Evolutionary conservation across 92 coral and sea anemone genomes (phyloP).

Genomic region (Zoanthus solanderi): DNA sequence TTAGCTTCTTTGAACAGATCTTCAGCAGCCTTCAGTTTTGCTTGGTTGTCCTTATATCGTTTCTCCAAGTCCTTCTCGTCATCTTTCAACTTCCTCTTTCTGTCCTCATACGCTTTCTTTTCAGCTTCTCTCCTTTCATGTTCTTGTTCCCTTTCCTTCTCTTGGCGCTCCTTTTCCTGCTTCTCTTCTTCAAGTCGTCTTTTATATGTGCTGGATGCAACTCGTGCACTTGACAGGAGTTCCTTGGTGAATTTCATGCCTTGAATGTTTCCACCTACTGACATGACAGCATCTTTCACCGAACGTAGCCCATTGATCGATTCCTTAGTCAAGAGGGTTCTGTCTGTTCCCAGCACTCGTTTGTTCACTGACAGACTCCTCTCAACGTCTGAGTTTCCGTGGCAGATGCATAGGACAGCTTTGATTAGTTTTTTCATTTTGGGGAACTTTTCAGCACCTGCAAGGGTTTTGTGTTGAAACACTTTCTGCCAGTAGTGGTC

Average conservation of each 20-base stretch:
- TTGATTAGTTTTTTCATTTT: conserved; percentile 17
- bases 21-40: too few species aligned
- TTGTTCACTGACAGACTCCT: conserved; percentile 20
- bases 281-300: conserved; percentile 26
- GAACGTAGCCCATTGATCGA: conserved; percentile 21
- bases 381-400: conserved; percentile 27
- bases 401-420: conserved; percentile 19
- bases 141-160: too few species aligned
- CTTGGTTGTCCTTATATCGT: too few species aligned
- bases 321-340: conserved; percentile 21
- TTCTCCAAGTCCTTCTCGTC: too few species aligned
- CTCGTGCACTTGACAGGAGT: conserved; percentile 25
- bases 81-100: too few species aligned
- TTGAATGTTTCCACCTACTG: conserved; percentile 18
- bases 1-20: too few species aligned
- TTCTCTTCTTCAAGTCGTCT: too few species aligned
- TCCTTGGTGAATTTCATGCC: conserved; percentile 24
- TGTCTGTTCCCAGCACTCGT: conserved; percentile 28
- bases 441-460: conserved; percentile 33
- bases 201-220: not conserved
- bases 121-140: too few species aligned
- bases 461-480: conserved; percentile 29
- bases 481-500: conserved; percentile 17
- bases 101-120: too few species aligned
- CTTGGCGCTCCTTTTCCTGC: too few species aligned